Base-by-base conservation (phyloP, 2,888 invertebrate species). In the Sesamia inferens region DNA sequence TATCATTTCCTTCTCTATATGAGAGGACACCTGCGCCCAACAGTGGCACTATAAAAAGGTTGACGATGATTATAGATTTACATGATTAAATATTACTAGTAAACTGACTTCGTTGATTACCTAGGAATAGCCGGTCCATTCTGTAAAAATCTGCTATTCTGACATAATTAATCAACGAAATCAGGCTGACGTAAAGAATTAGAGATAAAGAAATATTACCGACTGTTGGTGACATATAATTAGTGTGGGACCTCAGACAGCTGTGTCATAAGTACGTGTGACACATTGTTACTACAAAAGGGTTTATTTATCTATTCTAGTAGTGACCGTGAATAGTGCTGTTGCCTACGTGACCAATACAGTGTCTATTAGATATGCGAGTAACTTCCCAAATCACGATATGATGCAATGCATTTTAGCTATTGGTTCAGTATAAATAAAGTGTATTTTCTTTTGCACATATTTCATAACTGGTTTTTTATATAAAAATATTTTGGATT, bases 261-360 rank as follows among this genome's bases (percentile, higher is more conserved):
- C n/a, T 5, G n/a, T 74, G 42, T 71, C 14, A 58, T 24, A 24
- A 16, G 22, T n/a, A 77, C 68, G 39, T 74, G 31, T 39, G 39
- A 11, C 24, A 54, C 4, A 71, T 14, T 61, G 14, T 54, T 54
- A 42, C 57, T 63, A 48, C 0, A 48, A 22, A 14, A 54, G n/a
- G 13, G 11, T 22, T 31, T 22, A 71, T 63, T 73, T 79, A 73
- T 80, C 79, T 73, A 51, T 47, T 63, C 44, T 24, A 48, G 39
- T 22, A 55, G 48, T 66, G 84, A 62, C 75, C 76, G 51, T 80
- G 84, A 83, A 75, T 61, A 64, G 47, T 71, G 55, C 42, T 58
- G 68, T 55, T n/a, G 84, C 48, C 64, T 68, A 75, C 81, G 81
- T 80, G 71, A 80, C 69, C 11, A n/a, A n/a, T 59, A 55, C 7